Evolutionary conservation across 2,888 invertebrate genomes (phyloP).

Genomic region (Drosophila rubida): DNA sequence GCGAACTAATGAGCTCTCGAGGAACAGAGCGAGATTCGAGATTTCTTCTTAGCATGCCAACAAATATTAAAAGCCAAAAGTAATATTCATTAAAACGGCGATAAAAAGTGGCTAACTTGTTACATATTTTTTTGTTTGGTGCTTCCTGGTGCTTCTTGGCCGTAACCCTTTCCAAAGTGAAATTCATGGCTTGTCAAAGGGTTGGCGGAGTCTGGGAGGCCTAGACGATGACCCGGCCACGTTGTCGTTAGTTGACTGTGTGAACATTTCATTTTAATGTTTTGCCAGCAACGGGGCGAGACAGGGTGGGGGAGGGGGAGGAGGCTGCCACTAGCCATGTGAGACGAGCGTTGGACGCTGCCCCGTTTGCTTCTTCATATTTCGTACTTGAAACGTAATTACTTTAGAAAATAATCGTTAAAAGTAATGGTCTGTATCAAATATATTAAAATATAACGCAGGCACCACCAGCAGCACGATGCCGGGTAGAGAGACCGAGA

Average conservation of each 20-base stretch:
- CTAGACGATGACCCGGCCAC: conserved; percentile 51
- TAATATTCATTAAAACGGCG: conserved; percentile 75
- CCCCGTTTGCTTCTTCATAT: conserved; percentile 74
- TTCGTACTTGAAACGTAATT: conserved; percentile 83
- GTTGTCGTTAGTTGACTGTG: conserved; percentile 68
- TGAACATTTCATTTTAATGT: conserved; percentile 79
- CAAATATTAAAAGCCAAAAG: conserved; percentile 72
- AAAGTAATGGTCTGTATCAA: conserved; percentile 84
- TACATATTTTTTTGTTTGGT: conserved; percentile 14
- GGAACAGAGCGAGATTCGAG: conserved; percentile 2
- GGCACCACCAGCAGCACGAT: conserved; percentile 5
- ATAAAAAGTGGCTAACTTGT: conserved; percentile 65
- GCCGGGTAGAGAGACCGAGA: too few species aligned
- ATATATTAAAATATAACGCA: conserved; percentile 83
- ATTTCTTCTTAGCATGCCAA: conserved; percentile 34
- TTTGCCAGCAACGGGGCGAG: conserved; percentile 8
- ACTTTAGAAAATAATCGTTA: conserved; percentile 84
- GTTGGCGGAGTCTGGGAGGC: conserved; percentile 48
- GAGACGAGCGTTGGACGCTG: conserved; percentile 47
- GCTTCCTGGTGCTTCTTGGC: too few species aligned
- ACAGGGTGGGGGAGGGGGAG: background rate
- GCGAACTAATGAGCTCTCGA: conserved; percentile 39
- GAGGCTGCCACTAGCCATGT: conserved; percentile 50
- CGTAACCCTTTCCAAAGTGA: conserved; percentile 32
- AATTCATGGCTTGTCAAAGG: conserved; percentile 64